Conservation (phyloP, 1,140 invertebrate species). For the Kradibia gibbosae region DNA sequence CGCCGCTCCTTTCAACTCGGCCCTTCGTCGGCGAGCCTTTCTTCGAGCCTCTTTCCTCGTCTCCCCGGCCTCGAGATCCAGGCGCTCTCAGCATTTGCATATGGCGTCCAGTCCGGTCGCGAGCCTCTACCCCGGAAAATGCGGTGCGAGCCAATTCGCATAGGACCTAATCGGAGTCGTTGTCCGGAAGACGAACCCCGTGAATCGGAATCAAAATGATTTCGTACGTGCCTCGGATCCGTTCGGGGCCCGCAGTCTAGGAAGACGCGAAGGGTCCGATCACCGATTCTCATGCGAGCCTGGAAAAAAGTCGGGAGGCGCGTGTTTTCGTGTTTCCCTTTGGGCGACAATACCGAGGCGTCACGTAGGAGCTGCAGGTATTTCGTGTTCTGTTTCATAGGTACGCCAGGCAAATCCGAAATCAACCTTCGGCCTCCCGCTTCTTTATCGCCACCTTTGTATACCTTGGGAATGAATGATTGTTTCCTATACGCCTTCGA, state of each 20-base stretch:
- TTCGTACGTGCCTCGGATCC: too few relatives aligned
- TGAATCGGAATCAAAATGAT: too few relatives aligned
- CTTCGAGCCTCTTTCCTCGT: not conserved
- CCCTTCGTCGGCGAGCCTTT: not conserved
- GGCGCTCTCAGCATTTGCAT: not conserved
- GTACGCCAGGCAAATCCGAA: conserved; percentile 21
- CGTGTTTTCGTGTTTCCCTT: conserved; percentile 20
- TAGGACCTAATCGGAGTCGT: not conserved
- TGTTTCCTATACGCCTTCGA: not conserved
- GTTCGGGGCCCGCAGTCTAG: too few relatives aligned
- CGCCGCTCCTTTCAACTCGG: not conserved
- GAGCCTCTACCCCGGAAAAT: too few relatives aligned
- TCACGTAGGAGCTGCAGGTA: not conserved
- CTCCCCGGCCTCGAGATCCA: not conserved
- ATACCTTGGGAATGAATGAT: not conserved
- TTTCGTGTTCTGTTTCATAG: not conserved
- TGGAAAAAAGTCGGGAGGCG: conserved; percentile 17
- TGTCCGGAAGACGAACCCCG: too few relatives aligned
- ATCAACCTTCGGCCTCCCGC: not conserved
- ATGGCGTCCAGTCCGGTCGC: not conserved
- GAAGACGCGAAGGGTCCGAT: not conserved
- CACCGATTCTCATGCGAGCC: conserved; percentile 4
- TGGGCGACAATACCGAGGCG: not conserved
- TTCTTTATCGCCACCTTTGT: not conserved
- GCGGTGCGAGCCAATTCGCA: too few relatives aligned